Conservation (phyloP, 2,888 invertebrate species). For the Tupiocoris notatus region DNA sequence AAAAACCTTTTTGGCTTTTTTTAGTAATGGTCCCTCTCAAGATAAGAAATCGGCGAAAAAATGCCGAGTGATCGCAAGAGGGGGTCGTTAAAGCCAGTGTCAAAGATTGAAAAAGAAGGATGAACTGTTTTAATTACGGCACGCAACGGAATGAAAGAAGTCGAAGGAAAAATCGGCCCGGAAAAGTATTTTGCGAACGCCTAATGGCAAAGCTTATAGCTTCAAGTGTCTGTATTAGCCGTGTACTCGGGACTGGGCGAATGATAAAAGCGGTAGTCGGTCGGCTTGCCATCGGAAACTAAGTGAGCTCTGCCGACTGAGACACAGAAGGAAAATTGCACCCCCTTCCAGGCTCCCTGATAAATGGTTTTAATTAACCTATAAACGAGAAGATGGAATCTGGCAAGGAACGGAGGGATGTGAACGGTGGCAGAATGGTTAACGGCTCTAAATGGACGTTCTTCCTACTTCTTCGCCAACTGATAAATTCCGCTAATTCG, state of each 20-base stretch:
- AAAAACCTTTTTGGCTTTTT: too few relatives aligned
- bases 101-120: background rate
- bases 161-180: background rate
- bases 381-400: conserved; percentile 21
- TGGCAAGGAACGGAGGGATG: background rate
- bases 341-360: conserved; percentile 21
- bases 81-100: background rate
- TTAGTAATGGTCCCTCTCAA: too few relatives aligned
- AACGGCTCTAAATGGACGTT: conserved; percentile 33
- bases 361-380: conserved; percentile 39
- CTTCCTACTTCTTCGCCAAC: background rate
- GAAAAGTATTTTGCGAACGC: background rate
- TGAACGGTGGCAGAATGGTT: conserved; percentile 2
- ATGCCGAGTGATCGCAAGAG: background rate
- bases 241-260: background rate
- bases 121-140: background rate
- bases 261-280: background rate
- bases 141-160: background rate
- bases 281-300: conserved; percentile 15
- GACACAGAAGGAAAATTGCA: conserved; percentile 25
- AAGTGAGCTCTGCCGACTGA: conserved; percentile 17
- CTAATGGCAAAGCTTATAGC: conserved; percentile 18
- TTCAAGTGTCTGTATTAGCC: conserved; percentile 20
- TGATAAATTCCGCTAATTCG: conserved; percentile 22
- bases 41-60: background rate